Percentiles rank a stretch among this genome's conserved stretches.
phyloP scores from a whole-genome alignment of 2,797 vertebrate species.

The Austrolebias charrua region DNA sequence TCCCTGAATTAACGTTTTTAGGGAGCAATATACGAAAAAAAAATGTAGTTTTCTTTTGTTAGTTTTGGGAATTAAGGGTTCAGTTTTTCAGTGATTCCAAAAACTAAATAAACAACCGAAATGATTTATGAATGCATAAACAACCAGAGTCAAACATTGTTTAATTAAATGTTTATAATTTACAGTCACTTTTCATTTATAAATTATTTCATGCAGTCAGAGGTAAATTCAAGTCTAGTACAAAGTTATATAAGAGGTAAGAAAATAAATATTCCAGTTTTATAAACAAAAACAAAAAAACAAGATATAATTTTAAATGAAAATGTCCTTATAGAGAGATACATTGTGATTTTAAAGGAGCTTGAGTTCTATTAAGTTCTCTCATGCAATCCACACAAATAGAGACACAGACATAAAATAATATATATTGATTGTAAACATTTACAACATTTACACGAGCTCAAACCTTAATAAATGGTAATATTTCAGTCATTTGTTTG shows the following conservation, averaged over 20 bases:
- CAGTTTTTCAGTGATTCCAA: neutral
- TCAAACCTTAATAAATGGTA: neutral
- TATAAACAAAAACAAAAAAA: conserved; percentile 16
- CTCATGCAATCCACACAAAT: conserved; percentile 15
- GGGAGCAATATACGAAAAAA: neutral
- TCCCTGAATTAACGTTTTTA: too few relatives aligned
- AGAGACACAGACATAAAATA: conserved; percentile 8
- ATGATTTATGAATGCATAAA: neutral
- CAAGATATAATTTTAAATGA: conserved; percentile 31
- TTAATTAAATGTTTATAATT: conserved; percentile 54
- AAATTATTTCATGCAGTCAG: conserved; percentile 20
- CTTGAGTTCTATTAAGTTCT: conserved; percentile 10
- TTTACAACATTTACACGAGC: neutral
- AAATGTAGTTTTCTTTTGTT: neutral
- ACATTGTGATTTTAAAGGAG: neutral
- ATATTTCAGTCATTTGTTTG: conserved; percentile 4
- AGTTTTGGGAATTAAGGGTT: conserved; percentile 20
- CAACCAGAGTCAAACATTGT: neutral
- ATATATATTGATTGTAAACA: conserved; percentile 8
- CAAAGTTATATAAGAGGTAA: neutral
- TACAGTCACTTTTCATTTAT: conserved; percentile 34
- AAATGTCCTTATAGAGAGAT: conserved; percentile 18
- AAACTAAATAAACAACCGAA: neutral
- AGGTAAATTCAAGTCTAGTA: conserved; percentile 25
- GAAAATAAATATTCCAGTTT: conserved; percentile 15